phyloP scores from a whole-genome alignment of 2,797 vertebrate genomes.

The Nyctibius grandis region DNA sequence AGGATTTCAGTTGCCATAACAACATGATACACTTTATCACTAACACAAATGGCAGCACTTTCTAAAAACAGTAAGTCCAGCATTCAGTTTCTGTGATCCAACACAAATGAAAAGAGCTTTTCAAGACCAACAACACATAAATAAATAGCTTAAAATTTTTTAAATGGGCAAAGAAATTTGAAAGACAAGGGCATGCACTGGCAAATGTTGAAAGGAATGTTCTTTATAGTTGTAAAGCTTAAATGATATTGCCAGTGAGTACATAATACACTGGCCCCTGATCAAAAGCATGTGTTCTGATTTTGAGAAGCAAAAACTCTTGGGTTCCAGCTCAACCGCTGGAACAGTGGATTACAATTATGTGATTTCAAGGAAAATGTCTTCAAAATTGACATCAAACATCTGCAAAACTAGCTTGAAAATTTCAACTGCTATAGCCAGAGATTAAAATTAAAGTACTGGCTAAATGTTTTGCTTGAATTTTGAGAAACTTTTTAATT shows the following conservation, averaged over 20 bases:
- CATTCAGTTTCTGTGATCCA: slow-evolving; percentile 38
- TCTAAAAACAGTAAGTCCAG: slow-evolving; percentile 63
- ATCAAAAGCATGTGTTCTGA: background rate
- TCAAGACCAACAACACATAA: background rate
- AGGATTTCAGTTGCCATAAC: slow-evolving; percentile 69
- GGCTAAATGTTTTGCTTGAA: background rate
- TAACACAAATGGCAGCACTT: slow-evolving; percentile 57
- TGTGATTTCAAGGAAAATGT: background rate
- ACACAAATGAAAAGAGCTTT: slow-evolving; percentile 26
- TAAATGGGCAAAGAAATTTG: background rate
- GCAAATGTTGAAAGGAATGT: background rate
- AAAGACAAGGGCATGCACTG: background rate
- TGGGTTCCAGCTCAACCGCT: background rate
- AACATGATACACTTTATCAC: slow-evolving; percentile 67
- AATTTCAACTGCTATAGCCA: background rate
- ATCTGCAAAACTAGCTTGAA: background rate
- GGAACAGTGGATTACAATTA: background rate
- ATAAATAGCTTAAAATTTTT: background rate
- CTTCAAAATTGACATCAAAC: background rate
- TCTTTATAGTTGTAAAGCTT: background rate
- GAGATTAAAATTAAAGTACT: background rate
- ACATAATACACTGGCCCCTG: background rate
- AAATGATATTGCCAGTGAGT: background rate
- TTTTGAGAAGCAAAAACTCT: background rate
- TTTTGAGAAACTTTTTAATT: background rate